These are phyloP conservation scores for Lepidothrix coronata DNA, from an alignment of 2,113 vertebrate genomes.

Conservation along the genomic window DNA sequence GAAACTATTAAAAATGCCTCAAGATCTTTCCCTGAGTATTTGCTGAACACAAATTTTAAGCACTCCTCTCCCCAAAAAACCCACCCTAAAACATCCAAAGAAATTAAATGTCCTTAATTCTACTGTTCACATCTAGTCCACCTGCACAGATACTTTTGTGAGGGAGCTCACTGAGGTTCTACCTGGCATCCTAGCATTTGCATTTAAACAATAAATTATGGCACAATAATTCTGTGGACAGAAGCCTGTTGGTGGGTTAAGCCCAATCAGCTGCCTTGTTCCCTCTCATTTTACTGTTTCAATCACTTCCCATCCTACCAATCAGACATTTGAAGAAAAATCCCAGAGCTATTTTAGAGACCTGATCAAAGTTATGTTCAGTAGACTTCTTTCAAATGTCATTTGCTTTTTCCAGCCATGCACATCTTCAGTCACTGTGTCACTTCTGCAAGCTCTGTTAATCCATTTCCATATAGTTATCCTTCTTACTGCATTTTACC, in stretches of 20 bases:
- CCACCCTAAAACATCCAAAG: neutral
- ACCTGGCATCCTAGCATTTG: neutral
- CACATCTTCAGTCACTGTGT: neutral
- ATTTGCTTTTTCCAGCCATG: neutral
- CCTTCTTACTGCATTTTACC: neutral
- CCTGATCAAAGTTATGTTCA: neutral
- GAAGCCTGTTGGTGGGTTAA: neutral
- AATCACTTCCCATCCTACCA: neutral
- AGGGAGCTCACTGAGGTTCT: neutral
- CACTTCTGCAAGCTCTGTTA: neutral
- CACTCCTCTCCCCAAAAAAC: fast-evolving
- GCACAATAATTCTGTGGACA: neutral
- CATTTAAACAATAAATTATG: neutral
- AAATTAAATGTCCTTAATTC: neutral
- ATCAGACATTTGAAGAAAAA: neutral
- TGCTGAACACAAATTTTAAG: neutral
- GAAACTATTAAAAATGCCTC: neutral
- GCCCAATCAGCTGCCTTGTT: neutral
- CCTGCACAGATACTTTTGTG: neutral
- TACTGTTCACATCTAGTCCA: neutral
- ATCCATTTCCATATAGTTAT: neutral
- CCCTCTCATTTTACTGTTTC: neutral
- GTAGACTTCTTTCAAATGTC: neutral
- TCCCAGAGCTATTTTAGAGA: neutral
- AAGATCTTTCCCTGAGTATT: neutral